Evolutionary conservation across 2,888 invertebrate species (phyloP), one percentile per base, ranked within the genome.

Genomic region (Myopa tessellatipennis): DNA sequence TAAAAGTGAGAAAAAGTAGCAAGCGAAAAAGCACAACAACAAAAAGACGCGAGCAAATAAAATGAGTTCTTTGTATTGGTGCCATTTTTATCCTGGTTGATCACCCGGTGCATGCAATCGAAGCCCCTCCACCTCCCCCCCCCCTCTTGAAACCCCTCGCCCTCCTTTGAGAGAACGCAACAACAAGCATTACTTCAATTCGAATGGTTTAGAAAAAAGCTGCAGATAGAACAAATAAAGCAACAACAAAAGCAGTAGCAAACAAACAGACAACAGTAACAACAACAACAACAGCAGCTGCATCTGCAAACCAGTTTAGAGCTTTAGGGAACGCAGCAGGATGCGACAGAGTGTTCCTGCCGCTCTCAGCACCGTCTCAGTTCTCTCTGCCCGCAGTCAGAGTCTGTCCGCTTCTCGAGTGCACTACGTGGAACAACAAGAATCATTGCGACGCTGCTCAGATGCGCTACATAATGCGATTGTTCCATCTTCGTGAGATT

Each of bases 291-390:
- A 36, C 52, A 70, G n/a, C 52, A 70, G 14, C 73, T 18, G 60
- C 73, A 14, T 18, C 63, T 45, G 50, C 73, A 45, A 73, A 61
- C 50, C 61, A 45, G 45, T 63, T 73, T 73, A 73, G n/a, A 61
- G 73, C 61, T 61, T 63, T 73, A 40, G 63, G 73, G 63, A 55
- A 18, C 70, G 55, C 70, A 55, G 70, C 70, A 70, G 70, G 70
- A 70, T 52, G 55, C 55, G 26, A 34, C 34, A 34, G 3, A 12
- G 36, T 34, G 14, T 38, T 8, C 4, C 34, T 36, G 34, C 34
- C 16, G 36, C 65, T 16, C 65, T 61, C 61, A 26, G n/a, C 26
- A n/a, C 61, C 45, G 6, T 26, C 26, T 26, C 34, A 36, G 10
- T 65, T 10, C 36, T 38, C 65, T 10, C 36, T 14, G 4, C 65